Conservation (phyloP, 2,888 invertebrate genomes). For the Ectropis crepuscularia region DNA sequence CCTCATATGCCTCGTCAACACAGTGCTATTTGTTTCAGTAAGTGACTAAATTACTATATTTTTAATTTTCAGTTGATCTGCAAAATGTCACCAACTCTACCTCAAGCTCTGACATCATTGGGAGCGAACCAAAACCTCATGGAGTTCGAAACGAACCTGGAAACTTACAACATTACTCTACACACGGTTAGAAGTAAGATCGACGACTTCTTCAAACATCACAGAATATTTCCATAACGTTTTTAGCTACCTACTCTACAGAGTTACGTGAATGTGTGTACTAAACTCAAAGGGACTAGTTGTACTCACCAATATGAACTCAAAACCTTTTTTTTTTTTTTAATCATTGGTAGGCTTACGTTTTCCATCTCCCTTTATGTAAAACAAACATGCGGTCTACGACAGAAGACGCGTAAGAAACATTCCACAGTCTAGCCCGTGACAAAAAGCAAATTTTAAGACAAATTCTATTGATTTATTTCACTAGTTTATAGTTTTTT, state of each 20-base stretch:
- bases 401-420: too few species aligned
- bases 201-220: slow-evolving; percentile 84
- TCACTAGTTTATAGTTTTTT: too few species aligned
- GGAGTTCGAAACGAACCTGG: slow-evolving; percentile 68
- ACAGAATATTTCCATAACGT: slow-evolving; percentile 65
- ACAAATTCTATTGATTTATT: too few species aligned
- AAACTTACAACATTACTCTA: slow-evolving; percentile 81
- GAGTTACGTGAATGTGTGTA: slow-evolving; percentile 1
- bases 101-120: slow-evolving; percentile 80
- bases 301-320: too few species aligned
- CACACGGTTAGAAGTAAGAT: slow-evolving; percentile 85
- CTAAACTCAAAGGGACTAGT: not conserved
- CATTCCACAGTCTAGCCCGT: too few species aligned
- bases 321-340: too few species aligned
- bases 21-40: too few species aligned
- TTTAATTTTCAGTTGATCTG: slow-evolving; percentile 84
- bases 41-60: not conserved
- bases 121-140: slow-evolving; percentile 68
- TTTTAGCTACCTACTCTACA: not conserved
- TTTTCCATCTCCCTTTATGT: too few species aligned
- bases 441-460: too few species aligned
- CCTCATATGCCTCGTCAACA: too few species aligned
- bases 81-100: slow-evolving; percentile 86
- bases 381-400: too few species aligned
- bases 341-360: too few species aligned